A percentile compares a stretch with the other conserved stretches of the same genome.
Conservation (phyloP, 2,888 invertebrate genomes). For the Agrochola lychnidis region DNA sequence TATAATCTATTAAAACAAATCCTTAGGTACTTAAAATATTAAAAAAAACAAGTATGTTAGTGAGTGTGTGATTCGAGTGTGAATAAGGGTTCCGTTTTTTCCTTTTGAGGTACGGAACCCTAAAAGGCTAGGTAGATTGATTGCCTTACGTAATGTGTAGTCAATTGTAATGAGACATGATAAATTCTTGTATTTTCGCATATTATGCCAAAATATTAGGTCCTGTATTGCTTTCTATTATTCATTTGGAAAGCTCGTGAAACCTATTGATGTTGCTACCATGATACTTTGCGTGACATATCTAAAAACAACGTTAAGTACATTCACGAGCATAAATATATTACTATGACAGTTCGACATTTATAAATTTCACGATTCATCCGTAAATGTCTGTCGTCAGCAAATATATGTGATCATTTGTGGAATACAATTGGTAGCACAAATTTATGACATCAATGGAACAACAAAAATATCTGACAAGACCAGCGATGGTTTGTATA, state of each 20-base stretch:
- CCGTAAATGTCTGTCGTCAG: neutral
- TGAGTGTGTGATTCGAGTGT: too few species aligned
- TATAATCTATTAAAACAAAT: too few species aligned
- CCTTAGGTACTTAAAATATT: too few species aligned
- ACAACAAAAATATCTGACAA: neutral
- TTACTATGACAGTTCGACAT: neutral
- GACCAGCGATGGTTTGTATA: neutral
- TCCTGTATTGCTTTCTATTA: neutral
- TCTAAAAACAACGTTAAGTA: neutral
- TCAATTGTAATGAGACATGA: constrained; percentile 28
- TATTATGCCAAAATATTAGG: neutral
- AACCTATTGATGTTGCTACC: constrained; percentile 2
- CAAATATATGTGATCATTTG: neutral
- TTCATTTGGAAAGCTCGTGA: neutral
- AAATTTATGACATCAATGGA: neutral
- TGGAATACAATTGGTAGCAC: neutral
- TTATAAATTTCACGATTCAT: neutral
- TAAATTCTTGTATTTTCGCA: constrained; percentile 11
- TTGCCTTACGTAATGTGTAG: neutral
- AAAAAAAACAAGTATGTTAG: too few species aligned
- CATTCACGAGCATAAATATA: neutral
- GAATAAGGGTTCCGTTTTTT: too few species aligned
- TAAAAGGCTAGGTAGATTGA: too few species aligned
- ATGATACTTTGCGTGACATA: neutral
- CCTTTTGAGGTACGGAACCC: too few species aligned